Base-by-base conservation (phyloP, 1,140 invertebrate genomes). In the Drosophila kohkoa region DNA sequence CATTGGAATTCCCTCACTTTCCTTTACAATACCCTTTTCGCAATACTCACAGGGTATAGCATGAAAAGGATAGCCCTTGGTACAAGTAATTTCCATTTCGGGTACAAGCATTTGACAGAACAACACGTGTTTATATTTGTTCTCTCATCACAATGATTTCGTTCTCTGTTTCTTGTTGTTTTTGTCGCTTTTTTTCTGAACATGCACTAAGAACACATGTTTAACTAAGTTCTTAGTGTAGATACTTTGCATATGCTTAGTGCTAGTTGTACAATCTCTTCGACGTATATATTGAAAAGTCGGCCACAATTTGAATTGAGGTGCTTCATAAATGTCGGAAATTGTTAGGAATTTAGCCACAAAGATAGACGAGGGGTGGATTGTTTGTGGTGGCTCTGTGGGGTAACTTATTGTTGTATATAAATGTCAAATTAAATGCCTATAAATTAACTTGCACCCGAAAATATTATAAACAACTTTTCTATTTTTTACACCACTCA, bases 361-460 rank as follows among this genome's bases (percentile, higher is more conserved):
- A 62, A 16, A n/a, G 58, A 49, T 64, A n/a, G 45, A 83, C 72
- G 60, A 76, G 57, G n/a, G 55, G 46, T 10, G 68, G 10, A 48
- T 20, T 30, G 48, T 38, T 64, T 52, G 20, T 60, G 8, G 38
- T 41, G 2, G 1, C 38, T 58, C 49, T 41, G n/a, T 46, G 13
- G 4, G 8, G 5, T 72, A 57, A 87, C 64, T 87, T 87, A 86
- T 86, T 63, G 64, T 81, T 30, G 25, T 68, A 78, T 45, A 79
- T 75, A 82, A 77, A 71, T 77, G 80, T 81, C 62, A 75, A 57
- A 82, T 86, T 87, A 82, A 87, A 82, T 72, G 71, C 32, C 57
- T 68, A 86, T 86, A 86, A 86, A 86, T 86, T 68, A 68, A 32
- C n/a, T 63, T 55, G 16, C 58, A 49, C 43, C 16, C 11, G 2